These are phyloP conservation scores for Choristoneura rosaceana DNA, from an alignment of 2,888 invertebrate species.

Conservation along the genomic window DNA sequence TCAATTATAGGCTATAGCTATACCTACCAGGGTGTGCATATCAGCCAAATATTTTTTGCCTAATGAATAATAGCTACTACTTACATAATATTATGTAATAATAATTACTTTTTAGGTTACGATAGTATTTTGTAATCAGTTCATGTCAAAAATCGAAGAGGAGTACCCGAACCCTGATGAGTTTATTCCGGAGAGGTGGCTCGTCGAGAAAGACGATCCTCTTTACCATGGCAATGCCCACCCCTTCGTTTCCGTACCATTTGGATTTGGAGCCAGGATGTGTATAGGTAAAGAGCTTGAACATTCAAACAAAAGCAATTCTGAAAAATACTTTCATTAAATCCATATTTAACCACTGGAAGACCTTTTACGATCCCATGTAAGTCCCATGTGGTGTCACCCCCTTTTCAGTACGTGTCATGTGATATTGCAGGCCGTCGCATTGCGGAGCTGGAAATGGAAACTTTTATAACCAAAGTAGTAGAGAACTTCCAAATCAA, in stretches of 20 bases:
- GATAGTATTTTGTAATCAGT: constrained; percentile 78
- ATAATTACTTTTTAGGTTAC: constrained; percentile 7
- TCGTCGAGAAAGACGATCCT: constrained; percentile 65
- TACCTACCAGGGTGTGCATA: too few relatives aligned
- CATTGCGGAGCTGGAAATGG: constrained; percentile 86
- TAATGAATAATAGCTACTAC: too few relatives aligned
- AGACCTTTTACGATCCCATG: too few relatives aligned
- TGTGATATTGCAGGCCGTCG: constrained; percentile 72
- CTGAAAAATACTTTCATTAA: too few relatives aligned
- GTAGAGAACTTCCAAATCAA: constrained; percentile 55
- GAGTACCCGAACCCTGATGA: constrained; percentile 87
- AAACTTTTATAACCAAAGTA: constrained; percentile 66
- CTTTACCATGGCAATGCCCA: constrained; percentile 80
- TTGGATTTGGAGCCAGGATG: constrained; percentile 88
- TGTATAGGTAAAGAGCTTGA: constrained; percentile 83
- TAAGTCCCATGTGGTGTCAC: too few relatives aligned
- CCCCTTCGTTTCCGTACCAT: constrained; percentile 87
- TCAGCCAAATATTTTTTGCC: too few relatives aligned
- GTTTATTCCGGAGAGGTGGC: constrained; percentile 92
- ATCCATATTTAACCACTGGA: too few relatives aligned
- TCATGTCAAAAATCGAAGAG: constrained; percentile 86
- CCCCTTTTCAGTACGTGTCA: too few relatives aligned
- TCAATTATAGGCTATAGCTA: too few relatives aligned
- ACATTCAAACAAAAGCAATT: too few relatives aligned
- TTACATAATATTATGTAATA: too few relatives aligned